Base-by-base conservation (phyloP, 2,113 vertebrate species). In the Campylomormyrus tamandua region DNA sequence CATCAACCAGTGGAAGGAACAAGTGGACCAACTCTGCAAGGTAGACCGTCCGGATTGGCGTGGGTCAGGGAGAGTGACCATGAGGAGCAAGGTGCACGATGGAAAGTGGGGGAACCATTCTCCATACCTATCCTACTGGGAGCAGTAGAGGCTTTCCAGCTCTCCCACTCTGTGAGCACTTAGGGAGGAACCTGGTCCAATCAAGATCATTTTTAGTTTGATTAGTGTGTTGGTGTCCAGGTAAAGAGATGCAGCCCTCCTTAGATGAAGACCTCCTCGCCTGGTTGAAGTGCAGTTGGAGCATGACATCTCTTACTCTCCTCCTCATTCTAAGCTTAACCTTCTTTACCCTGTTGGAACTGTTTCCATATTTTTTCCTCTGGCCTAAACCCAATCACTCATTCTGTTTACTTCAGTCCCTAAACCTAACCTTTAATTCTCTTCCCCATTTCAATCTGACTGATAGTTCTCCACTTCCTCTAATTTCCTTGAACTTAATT, bases 1-100 rank as follows among this genome's bases (percentile, higher is more conserved):
- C 74, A 89, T 93, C 87, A 89, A 46, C 13, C 90, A 90, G 48
- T 92, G 92, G 92, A 91, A 88, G 13, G 62, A 92, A 49, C 84
- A 91, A 84, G 92, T 93, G 85, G 92, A 93, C 35, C 83, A 87
- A 3, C 86, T 93, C 0, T 92, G 92, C 87, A 91, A 92, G 92
- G 92, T 93, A 77, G 49, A 87, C 15, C 3, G 1, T 35, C 7
- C 3, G 13, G 24, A 21, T 27, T 52, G 70, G 70, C 15, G 46
- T 13, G 6, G 88, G n/a, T 11, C 45, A 89, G 2, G 5, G n/a
- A 31, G 27, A 2, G 48, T 66, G 58, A n/a, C n/a, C n/a, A 3
- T 10, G 24, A 66, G 58, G 62, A 70, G n/a, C 58, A 27, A 27
- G 62, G n/a, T 13, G 49, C 24, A 56, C 6, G n/a, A 11, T 31